Evolutionary conservation across 1,140 invertebrate genomes (phyloP).

Genomic region (Anastrepha obliqua): DNA sequence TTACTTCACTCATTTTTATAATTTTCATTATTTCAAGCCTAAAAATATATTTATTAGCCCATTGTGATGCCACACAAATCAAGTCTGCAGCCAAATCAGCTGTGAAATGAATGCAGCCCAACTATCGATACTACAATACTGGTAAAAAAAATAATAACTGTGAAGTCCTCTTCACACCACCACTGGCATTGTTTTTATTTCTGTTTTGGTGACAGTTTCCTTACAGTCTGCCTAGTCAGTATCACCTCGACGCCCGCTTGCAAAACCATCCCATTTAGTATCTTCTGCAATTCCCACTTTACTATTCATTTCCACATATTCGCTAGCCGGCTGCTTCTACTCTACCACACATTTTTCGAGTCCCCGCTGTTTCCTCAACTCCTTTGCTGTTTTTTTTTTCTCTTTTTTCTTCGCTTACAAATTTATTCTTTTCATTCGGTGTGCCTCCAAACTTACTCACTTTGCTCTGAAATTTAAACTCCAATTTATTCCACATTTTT

Average conservation of each 20-base stretch:
- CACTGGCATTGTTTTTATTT: too few species aligned
- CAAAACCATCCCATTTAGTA: background rate
- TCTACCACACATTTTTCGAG: background rate
- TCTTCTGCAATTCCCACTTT: background rate
- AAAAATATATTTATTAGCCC: too few species aligned
- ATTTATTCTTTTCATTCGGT: background rate
- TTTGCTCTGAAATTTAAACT: background rate
- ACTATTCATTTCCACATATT: background rate
- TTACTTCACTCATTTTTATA: background rate
- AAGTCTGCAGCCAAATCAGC: too few species aligned
- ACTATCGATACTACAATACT: too few species aligned
- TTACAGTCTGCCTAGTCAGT: too few species aligned
- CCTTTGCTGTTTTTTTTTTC: background rate
- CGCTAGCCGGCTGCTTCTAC: background rate
- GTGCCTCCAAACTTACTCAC: background rate
- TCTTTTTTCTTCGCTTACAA: slow-evolving; percentile 8
- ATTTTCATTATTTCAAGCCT: background rate
- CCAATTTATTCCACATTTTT: slow-evolving; percentile 31
- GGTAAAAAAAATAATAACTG: too few species aligned
- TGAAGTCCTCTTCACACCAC: too few species aligned
- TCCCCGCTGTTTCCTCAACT: background rate
- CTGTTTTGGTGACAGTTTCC: too few species aligned
- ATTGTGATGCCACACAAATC: too few species aligned
- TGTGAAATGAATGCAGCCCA: too few species aligned
- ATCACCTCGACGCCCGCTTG: background rate